phyloP scores from a whole-genome alignment of 2,113 vertebrate species.

The Actinemys pallida region DNA sequence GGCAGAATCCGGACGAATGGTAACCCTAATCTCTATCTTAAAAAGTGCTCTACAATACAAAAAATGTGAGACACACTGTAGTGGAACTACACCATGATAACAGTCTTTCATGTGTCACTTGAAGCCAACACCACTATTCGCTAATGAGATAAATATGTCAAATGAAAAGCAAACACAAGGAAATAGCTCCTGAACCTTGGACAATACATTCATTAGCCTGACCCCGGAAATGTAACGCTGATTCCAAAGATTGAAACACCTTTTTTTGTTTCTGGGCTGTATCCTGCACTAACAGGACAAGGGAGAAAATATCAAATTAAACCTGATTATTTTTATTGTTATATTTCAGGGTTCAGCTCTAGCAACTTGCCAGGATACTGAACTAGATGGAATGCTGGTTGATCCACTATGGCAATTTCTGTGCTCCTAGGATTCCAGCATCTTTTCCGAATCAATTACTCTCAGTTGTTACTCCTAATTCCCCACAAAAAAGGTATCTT shows the following conservation, averaged over 20 bases:
- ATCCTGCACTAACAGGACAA: neutral
- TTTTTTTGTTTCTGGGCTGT: neutral
- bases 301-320: neutral
- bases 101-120: neutral
- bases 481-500: no score
- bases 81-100: neutral
- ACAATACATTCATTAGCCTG: neutral
- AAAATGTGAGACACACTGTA: neutral
- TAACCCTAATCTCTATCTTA: neutral
- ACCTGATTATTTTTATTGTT: neutral
- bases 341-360: accelerated
- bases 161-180: neutral
- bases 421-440: neutral
- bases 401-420: neutral
- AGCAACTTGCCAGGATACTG: neutral
- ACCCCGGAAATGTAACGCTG: neutral
- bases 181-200: neutral
- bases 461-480: neutral
- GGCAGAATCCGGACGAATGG: no score
- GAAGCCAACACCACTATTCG: neutral
- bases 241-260: neutral
- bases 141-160: neutral
- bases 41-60: neutral
- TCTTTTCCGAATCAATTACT: neutral
- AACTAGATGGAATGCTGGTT: neutral